Percentiles rank a stretch among this genome's conserved stretches.
Evolutionary conservation across 2,113 vertebrate genomes (phyloP).

Genomic region (Ciconia stormi): DNA sequence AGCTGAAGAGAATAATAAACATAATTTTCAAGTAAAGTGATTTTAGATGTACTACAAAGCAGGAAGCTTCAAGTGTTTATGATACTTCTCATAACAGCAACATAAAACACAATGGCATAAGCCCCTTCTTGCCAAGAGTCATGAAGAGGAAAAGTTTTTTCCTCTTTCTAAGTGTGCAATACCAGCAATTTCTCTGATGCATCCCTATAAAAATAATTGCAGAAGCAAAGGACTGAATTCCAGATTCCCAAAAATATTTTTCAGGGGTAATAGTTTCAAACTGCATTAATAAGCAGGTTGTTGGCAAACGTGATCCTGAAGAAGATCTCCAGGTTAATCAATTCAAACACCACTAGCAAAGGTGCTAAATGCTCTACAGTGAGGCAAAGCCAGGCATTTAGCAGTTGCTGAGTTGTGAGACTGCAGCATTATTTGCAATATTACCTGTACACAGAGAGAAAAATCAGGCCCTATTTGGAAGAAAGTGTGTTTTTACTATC

Average conservation of each 20-base stretch:
- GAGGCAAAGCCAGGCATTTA: neutral
- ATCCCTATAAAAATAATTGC: neutral
- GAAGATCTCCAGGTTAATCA: neutral
- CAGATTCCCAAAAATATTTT: neutral
- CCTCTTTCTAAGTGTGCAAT: neutral
- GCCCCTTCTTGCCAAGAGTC: neutral
- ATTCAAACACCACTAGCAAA: neutral
- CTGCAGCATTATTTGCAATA: neutral
- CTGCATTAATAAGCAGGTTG: neutral
- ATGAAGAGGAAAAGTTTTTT: neutral
- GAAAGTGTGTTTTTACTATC: neutral
- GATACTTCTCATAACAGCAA: neutral
- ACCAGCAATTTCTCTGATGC: neutral
- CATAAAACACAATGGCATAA: neutral
- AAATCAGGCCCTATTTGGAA: neutral
- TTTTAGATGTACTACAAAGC: slow-evolving; percentile 1
- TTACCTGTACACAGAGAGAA: neutral
- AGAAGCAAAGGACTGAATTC: neutral
- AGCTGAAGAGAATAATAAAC: slow-evolving; percentile 25
- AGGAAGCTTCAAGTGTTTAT: neutral
- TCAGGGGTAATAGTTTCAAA: neutral
- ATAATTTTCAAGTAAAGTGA: slow-evolving; percentile 47
- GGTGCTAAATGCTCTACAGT: neutral
- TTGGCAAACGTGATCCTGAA: neutral
- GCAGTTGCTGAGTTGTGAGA: neutral